Evolutionary conservation across 2,888 invertebrate species (phyloP).

Genomic region (Heteromyza rotundicornis): DNA sequence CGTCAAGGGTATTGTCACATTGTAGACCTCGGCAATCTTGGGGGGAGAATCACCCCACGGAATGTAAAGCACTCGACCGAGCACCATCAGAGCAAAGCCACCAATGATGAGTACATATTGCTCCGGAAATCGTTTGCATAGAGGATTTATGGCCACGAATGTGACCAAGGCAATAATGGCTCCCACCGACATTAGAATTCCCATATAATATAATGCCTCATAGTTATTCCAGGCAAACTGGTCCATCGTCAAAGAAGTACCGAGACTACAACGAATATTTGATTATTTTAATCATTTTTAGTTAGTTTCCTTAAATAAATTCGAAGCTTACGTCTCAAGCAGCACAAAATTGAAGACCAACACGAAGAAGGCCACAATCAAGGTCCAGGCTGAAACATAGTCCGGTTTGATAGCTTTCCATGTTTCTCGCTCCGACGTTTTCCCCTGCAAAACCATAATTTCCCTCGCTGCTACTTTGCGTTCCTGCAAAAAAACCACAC

Average conservation of each 20-base stretch:
- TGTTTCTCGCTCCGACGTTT: conserved; percentile 75
- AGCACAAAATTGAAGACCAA: conserved; percentile 88
- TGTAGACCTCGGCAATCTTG: conserved; percentile 64
- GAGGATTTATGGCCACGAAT: conserved; percentile 74
- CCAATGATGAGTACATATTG: conserved; percentile 81
- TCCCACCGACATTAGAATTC: conserved; percentile 80
- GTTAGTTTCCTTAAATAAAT: conserved; percentile 65
- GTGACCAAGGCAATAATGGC: conserved; percentile 78
- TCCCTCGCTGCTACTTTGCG: conserved; percentile 79
- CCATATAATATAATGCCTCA: conserved; percentile 81
- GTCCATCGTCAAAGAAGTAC: conserved; percentile 85
- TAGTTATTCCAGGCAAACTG: conserved; percentile 85
- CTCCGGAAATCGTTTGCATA: conserved; percentile 77
- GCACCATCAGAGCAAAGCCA: conserved; percentile 79
- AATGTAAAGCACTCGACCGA: conserved; percentile 76
- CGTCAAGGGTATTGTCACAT: conserved; percentile 41
- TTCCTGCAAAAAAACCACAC: conserved; percentile 58
- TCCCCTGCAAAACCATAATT: conserved; percentile 77
- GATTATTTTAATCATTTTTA: background rate
- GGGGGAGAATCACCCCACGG: conserved; percentile 79
- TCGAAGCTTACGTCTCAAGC: conserved; percentile 73
- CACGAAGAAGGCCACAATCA: conserved; percentile 82
- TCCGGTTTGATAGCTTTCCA: conserved; percentile 76
- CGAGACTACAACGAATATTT: too few relatives aligned
- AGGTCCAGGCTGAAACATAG: conserved; percentile 77